phyloP scores from a whole-genome alignment of 2,113 vertebrate species.

The Pomatorhinus ruficollis region DNA sequence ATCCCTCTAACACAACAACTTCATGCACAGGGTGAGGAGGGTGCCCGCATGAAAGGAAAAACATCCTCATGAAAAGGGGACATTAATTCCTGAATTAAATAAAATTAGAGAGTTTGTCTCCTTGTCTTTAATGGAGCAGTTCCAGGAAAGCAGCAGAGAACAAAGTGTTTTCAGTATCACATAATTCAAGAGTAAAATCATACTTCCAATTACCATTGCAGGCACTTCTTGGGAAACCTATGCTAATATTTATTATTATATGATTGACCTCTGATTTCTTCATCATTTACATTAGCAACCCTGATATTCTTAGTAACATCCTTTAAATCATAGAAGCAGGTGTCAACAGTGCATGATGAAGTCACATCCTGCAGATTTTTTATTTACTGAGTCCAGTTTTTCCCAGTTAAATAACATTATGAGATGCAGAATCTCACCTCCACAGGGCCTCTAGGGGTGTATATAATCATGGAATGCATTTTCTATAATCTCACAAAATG shows the following conservation, averaged over 20 bases:
- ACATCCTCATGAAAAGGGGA: background rate
- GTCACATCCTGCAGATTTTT: conserved; percentile 25
- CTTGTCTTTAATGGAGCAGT: conserved; percentile 23
- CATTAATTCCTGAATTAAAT: background rate
- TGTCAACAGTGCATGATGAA: conserved; percentile 48
- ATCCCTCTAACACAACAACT: background rate
- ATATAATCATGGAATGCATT: background rate
- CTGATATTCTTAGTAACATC: conserved; percentile 54
- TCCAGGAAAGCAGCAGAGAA: conserved; percentile 49
- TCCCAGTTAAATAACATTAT: conserved; percentile 10
- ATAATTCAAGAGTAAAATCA: conserved; percentile 55
- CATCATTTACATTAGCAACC: conserved; percentile 55
- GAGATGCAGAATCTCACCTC: conserved; percentile 42
- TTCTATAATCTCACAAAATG: conserved; percentile 38
- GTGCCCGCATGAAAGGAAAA: background rate
- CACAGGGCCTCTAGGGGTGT: background rate
- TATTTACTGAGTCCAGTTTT: conserved; percentile 27
- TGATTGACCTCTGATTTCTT: conserved; percentile 58
- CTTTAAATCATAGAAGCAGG: conserved; percentile 47
- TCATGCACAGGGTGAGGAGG: fast-evolving
- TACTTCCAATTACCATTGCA: conserved; percentile 36
- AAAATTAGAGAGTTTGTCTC: background rate
- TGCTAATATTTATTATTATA: conserved; percentile 66
- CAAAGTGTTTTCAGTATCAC: conserved; percentile 33
- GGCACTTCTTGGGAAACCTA: conserved; percentile 43